Evolutionary conservation across 1,140 invertebrate species (phyloP), one percentile per base, ranked within the genome.

Genomic region (Xylocopa sonorina): DNA sequence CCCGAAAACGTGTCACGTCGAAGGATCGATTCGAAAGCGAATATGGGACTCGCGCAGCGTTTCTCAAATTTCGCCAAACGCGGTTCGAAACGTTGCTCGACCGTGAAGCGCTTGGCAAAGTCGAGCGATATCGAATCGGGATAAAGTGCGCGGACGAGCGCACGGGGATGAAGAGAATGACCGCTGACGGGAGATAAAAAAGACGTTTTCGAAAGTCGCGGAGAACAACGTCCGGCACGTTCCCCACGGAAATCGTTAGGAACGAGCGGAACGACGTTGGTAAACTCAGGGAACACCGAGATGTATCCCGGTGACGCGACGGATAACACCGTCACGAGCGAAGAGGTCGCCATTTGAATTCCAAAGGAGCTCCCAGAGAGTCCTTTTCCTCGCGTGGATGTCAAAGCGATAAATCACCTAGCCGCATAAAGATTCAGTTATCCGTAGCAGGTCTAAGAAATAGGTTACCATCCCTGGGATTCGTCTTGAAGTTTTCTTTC

Each of bases 341-440:
- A 57, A 68, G 32, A 57, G 67, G 43, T 71, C 55, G 24, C 55
- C 16, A 78, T 78, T 78, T 78, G 67, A 78, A 78, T 78, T 78
- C 75, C 67, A 71, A 78, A 78, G 67, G 29, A 60, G 55, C 43
- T 71, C 38, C 18, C 66, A 10, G 75, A n/a, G 24, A 43, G 43
- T 50, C 67, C 34, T 43, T 60, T 51, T 62, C 55, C 67, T 24
- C 12, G 16, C 41, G 29, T 32, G 38, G 41, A 68, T 67, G 51
- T 55, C 38, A 57, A 50, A 43, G 66, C 66, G 16, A 78, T 78
- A 78, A 78, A 69, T 78, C 67, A 78, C 32, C 55, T n/a, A 34
- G n/a, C 34, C 14, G 21, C 16, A 71, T 41, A 57, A 71, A 57
- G 51, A 71, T 71, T 38, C 32, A 27, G 43, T 78, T 71, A 78